Evolutionary conservation across 2,113 vertebrate genomes (phyloP).

Genomic region (Plecturocebus donacophilus): DNA sequence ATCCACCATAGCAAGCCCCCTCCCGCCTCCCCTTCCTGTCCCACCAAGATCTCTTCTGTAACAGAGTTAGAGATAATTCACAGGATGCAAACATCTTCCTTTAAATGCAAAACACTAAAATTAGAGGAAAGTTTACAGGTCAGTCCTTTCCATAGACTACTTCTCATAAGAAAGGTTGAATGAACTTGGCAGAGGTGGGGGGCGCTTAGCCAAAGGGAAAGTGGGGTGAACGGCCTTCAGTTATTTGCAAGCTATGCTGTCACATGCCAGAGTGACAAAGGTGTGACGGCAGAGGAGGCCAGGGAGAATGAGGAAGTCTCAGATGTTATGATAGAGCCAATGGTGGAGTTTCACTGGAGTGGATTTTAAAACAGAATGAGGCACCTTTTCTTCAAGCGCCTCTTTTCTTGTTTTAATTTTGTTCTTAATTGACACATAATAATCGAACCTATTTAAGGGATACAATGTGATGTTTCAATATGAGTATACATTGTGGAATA

Average conservation of each 20-base stretch:
- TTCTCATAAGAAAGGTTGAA: background rate
- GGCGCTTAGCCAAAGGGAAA: background rate
- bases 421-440: background rate
- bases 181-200: accelerated
- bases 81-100: background rate
- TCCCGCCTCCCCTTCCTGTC: no score
- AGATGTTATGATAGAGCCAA: background rate
- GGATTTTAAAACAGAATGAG: no score
- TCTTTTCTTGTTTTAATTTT: background rate
- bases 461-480: background rate
- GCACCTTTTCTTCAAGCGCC: background rate
- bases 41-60: background rate
- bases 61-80: background rate
- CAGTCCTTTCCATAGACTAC: no score
- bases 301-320: background rate
- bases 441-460: background rate
- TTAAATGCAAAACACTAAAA: background rate
- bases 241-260: background rate
- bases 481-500: background rate
- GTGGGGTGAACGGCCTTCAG: background rate
- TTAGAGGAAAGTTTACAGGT: background rate
- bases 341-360: background rate
- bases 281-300: accelerated
- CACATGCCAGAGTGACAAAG: no score
- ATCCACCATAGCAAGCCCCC: background rate